Conservation (phyloP, 2,888 invertebrate genomes). For the Branchellion lobata region DNA sequence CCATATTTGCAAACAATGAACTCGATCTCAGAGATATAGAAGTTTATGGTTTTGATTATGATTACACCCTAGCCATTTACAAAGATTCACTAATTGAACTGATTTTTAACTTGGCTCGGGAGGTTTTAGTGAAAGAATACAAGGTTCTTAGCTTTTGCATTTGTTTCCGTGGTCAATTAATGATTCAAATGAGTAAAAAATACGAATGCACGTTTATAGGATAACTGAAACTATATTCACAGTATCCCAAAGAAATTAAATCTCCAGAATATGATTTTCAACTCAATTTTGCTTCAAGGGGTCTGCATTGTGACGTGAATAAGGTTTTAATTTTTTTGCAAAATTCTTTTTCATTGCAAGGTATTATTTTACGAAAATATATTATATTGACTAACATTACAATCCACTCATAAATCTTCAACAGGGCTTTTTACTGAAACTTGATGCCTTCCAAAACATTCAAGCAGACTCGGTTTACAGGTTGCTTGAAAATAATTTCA, state of each 20-base stretch:
- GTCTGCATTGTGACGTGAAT: conserved; percentile 95
- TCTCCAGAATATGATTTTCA: conserved; percentile 69
- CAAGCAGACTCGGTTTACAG: conserved; percentile 88
- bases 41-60: conserved; percentile 95
- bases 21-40: conserved; percentile 84
- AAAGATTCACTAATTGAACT: conserved; percentile 83
- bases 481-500: conserved; percentile 52
- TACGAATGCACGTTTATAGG: too few relatives aligned
- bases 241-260: conserved; percentile 82
- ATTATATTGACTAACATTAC: too few relatives aligned
- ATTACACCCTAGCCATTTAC: conserved; percentile 93
- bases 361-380: too few relatives aligned
- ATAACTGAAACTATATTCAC: too few relatives aligned
- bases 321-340: too few relatives aligned
- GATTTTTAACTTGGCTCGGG: conserved; percentile 84
- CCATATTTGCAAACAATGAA: conserved; percentile 95
- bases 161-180: too few relatives aligned
- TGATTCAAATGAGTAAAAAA: too few relatives aligned
- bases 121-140: conserved; percentile 80
- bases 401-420: too few relatives aligned
- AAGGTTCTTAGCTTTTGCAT: conserved; percentile 72
- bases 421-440: conserved; percentile 81
- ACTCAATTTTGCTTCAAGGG: conserved; percentile 90
- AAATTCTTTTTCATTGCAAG: too few relatives aligned
- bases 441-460: conserved; percentile 94